A percentile compares a stretch with the other conserved stretches of the same genome.
Evolutionary conservation across 1,140 invertebrate genomes (phyloP).

Genomic region (Eufriesea mexicana): DNA sequence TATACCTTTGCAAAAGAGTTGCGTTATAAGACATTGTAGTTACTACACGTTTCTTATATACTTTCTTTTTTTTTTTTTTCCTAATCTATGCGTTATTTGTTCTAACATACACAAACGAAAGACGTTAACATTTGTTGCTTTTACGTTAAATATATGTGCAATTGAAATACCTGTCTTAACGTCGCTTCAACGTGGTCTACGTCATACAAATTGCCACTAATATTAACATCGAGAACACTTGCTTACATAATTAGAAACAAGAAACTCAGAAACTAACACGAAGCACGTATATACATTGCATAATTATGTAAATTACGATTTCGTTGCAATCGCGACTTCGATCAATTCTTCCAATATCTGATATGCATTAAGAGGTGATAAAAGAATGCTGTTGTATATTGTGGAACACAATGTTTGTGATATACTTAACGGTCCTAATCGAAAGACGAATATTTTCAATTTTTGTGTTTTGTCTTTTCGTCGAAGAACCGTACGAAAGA

Average conservation of each 20-base stretch:
- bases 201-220: conserved; percentile 12
- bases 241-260: conserved; percentile 11
- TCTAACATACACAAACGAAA: neutral
- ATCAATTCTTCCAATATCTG: conserved; percentile 18
- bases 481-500: neutral
- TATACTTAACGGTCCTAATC: conserved; percentile 34
- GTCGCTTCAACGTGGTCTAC: neutral
- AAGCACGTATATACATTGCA: conserved; percentile 20
- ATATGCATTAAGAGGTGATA: neutral
- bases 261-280: conserved; percentile 1
- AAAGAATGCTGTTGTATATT: conserved; percentile 2
- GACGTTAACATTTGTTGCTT: conserved; percentile 8
- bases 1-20: too few species aligned
- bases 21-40: neutral
- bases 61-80: neutral
- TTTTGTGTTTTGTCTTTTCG: neutral
- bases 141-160: neutral
- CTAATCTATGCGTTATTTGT: conserved; percentile 14
- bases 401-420: conserved; percentile 63
- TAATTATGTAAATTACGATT: conserved; percentile 1
- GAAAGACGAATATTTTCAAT: conserved; percentile 5
- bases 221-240: conserved; percentile 11
- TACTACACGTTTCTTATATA: neutral
- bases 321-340: neutral
- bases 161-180: conserved; percentile 7